Evolutionary conservation across 2,113 vertebrate genomes (phyloP).

Genomic region (Anoplopoma fimbria): DNA sequence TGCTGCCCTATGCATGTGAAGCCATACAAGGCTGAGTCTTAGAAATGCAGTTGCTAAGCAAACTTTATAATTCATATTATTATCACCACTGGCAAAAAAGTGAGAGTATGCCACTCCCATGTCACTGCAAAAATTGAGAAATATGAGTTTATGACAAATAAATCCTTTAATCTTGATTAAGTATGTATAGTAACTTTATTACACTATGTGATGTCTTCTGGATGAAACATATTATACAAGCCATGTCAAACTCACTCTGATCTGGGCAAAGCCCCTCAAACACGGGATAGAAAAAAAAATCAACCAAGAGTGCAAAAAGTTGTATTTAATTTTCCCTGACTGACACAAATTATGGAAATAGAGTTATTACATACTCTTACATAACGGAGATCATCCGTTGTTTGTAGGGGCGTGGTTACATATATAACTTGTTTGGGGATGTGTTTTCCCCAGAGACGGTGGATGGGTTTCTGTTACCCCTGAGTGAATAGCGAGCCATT

Average conservation of each 20-base stretch:
- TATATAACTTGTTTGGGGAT: background rate
- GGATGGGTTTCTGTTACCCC: background rate
- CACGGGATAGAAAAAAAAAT: background rate
- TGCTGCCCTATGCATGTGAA: background rate
- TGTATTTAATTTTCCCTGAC: background rate
- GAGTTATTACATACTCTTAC: background rate
- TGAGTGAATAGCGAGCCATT: background rate
- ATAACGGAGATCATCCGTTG: background rate
- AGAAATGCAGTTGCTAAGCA: background rate
- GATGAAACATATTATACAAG: background rate
- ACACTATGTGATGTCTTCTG: background rate
- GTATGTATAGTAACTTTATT: background rate
- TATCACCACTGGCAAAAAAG: background rate
- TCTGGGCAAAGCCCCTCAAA: background rate
- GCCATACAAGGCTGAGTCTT: background rate
- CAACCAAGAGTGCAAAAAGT: background rate
- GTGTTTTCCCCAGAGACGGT: background rate
- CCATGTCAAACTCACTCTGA: background rate
- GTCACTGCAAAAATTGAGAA: background rate
- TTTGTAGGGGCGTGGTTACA: background rate
- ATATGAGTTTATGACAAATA: background rate
- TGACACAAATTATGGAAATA: background rate
- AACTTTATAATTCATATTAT: background rate
- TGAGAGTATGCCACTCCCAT: background rate
- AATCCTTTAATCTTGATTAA: background rate